These are phyloP conservation scores for Harpagifer antarcticus DNA, from an alignment of 2,797 vertebrate species.

Conservation along the genomic window DNA sequence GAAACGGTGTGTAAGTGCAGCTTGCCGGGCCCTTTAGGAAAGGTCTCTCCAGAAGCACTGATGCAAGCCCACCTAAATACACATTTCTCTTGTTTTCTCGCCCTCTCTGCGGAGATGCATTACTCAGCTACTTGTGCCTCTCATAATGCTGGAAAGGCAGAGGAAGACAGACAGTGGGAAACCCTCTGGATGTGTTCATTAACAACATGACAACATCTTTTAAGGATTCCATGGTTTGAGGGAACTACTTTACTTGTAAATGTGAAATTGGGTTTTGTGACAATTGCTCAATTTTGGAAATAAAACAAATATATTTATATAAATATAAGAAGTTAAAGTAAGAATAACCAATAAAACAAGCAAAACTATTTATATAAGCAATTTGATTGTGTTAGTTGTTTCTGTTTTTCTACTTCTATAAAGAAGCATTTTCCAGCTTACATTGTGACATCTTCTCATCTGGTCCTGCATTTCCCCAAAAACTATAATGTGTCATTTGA, in stretches of 20 bases:
- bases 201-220: not conserved
- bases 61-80: conserved; percentile 64
- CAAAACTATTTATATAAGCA: no score
- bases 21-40: conserved; percentile 63
- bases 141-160: conserved; percentile 2
- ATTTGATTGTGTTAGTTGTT: not conserved
- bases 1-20: conserved; percentile 77
- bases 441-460: not conserved
- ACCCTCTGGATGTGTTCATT: conserved; percentile 8
- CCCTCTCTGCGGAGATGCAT: conserved; percentile 31
- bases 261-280: not conserved
- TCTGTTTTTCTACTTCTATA: not conserved
- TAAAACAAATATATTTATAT: no score
- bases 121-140: conserved; percentile 5
- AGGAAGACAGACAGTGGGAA: conserved; percentile 3
- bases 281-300: no score
- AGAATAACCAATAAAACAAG: no score
- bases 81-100: conserved; percentile 35
- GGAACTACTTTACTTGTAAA: not conserved
- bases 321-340: no score
- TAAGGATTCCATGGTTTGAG: not conserved
- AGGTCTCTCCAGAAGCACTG: conserved; percentile 63
- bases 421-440: not conserved
- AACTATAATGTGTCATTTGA: no score
- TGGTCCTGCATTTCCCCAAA: no score